Conservation (phyloP, 1,140 invertebrate genomes). For the Drosophila bocqueti region DNA sequence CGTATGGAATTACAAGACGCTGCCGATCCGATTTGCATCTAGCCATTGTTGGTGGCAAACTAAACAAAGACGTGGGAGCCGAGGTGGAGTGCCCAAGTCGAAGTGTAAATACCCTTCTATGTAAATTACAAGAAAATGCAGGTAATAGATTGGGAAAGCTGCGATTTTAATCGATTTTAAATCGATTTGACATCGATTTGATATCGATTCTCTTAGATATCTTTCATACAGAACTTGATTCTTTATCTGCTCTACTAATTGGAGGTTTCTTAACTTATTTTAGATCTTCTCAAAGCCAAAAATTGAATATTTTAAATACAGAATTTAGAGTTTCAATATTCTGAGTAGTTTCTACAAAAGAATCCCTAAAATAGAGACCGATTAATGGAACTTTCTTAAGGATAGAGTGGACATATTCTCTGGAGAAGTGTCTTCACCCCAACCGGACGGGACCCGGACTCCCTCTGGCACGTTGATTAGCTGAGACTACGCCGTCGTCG, state of each 20-base stretch:
- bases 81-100: background rate
- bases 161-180: background rate
- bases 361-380: background rate
- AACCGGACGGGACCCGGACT: background rate
- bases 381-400: background rate
- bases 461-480: constrained; percentile 44
- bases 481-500: constrained; percentile 14
- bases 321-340: background rate
- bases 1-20: constrained; percentile 73
- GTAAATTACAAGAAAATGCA: too few species aligned
- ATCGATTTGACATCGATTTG: too few species aligned
- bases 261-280: too few species aligned
- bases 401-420: background rate
- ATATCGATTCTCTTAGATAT: background rate
- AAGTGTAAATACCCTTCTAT: background rate
- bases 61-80: constrained; percentile 16
- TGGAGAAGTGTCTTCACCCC: background rate
- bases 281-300: too few species aligned
- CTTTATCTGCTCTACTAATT: background rate
- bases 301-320: background rate
- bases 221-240: background rate
- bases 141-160: too few species aligned
- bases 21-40: constrained; percentile 75
- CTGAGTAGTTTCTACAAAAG: background rate
- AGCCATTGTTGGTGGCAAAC: constrained; percentile 55